Evolutionary conservation across 64 coral and sea anemone genomes (phyloP), one percentile per base, ranked within the genome.

Genomic region (Stichodactyla mertensii): DNA sequence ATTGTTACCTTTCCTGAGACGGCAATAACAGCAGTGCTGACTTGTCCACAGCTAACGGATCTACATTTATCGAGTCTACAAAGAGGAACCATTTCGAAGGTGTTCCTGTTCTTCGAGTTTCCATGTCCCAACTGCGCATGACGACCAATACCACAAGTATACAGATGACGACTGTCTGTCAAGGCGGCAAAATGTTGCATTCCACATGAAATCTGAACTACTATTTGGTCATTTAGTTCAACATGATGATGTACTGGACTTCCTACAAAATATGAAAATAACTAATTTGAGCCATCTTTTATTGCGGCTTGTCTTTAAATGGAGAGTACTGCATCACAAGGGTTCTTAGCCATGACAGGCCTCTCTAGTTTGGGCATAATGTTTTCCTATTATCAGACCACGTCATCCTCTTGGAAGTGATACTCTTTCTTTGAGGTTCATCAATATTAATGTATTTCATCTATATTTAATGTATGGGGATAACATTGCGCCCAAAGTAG

Each of bases 181-280:
- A 95, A 55, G 51, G 89, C 93, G 45, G 77, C 89, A 67, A 86
- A 55, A 51, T 95, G 93, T 20, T 16, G 66, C 10, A 82, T 83
- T 9, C 93, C 93, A 89, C 93, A 95, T 16, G 87, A 89, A 64
- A 95, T 86, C 61, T 95, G 93, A 12, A 95, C 84, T 8, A 91
- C 78, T 78, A 91, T 91, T 81, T 81, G 54, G 57, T 22, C 77
- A 64, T 91, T 26, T 55, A 91, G 69, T 82, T 91, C 89, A 51
- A 10, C 27, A 60, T 91, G 89, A 16, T 36, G 83, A 19, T 61
- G 54, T 45, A 91, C 28, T 66, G 28, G 28, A 13, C 15, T 51
- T 55, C 66, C 82, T 70, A 10, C 19, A 4, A 61, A 5, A 45
- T 45, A n/a, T 55, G 1, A 53, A 55, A 56, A 28, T 6, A 36